A percentile compares a stretch with the other conserved stretches of the same genome.
phyloP scores from a whole-genome alignment of 2,888 invertebrate genomes.

The Xanthia togata region DNA sequence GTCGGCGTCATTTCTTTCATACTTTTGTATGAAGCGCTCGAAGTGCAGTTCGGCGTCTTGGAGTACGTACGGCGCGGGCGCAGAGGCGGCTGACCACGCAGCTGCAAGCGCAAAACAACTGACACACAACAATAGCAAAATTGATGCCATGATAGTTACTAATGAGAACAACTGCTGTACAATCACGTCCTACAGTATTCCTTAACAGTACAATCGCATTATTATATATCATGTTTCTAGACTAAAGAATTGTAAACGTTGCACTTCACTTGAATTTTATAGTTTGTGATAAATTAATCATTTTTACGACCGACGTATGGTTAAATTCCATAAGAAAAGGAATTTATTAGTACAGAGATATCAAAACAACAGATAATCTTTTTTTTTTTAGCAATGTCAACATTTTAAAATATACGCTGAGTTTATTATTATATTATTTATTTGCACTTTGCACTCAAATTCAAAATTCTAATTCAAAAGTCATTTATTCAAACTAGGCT shows the following conservation, averaged over 20 bases:
- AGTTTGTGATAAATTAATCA: neutral
- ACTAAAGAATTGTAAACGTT: neutral
- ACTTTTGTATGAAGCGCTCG: constrained; percentile 42
- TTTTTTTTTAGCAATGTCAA: too few species aligned
- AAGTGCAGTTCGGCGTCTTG: constrained; percentile 46
- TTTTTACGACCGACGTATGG: neutral
- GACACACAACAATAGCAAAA: constrained; percentile 20
- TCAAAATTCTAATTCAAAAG: too few species aligned
- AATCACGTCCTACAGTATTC: neutral
- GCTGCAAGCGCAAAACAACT: constrained; percentile 8
- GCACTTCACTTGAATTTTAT: constrained; percentile 5
- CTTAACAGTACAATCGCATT: neutral
- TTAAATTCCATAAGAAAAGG: neutral
- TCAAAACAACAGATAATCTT: too few species aligned
- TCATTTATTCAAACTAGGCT: too few species aligned
- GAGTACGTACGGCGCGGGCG: constrained; percentile 1
- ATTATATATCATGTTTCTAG: constrained; percentile 16
- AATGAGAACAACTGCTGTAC: neutral
- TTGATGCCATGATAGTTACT: constrained; percentile 11
- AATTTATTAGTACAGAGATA: neutral
- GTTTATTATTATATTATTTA: too few species aligned
- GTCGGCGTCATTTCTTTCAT: constrained; percentile 26
- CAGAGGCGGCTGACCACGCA: neutral
- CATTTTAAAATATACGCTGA: too few species aligned
- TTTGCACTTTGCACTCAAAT: too few species aligned